A percentile compares a stretch with the other conserved stretches of the same genome.
Conservation (phyloP, 2,888 invertebrate genomes). For the Lottia scabra region DNA sequence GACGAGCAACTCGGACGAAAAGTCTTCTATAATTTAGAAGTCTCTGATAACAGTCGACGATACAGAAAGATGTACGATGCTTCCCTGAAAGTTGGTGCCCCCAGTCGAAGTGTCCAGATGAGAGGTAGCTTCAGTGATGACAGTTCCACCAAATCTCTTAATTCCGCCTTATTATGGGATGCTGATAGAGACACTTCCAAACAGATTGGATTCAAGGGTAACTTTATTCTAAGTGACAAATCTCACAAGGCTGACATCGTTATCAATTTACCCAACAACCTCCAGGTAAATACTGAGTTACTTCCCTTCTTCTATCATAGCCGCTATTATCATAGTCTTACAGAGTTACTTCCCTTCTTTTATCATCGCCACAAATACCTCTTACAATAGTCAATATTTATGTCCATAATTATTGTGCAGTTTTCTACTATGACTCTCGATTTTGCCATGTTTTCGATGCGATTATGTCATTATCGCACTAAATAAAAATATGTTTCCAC, state of each 20-base stretch:
- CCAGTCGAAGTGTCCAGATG: slow-evolving; percentile 33
- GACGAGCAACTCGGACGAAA: slow-evolving; percentile 22
- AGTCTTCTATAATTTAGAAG: slow-evolving; percentile 18
- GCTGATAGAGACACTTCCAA: slow-evolving; percentile 44
- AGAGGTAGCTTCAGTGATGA: slow-evolving; percentile 26
- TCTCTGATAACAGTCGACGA: slow-evolving; percentile 23
- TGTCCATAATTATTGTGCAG: not conserved
- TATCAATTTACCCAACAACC: slow-evolving; percentile 40
- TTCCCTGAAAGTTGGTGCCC: slow-evolving; percentile 36
- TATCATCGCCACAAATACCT: too few species aligned
- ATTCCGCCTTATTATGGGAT: slow-evolving; percentile 47
- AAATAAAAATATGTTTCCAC: too few species aligned
- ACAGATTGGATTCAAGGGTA: slow-evolving; percentile 34
- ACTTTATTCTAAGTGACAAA: slow-evolving; percentile 26
- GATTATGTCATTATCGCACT: too few species aligned
- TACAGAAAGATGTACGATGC: slow-evolving; percentile 25
- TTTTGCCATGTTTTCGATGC: too few species aligned
- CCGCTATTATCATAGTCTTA: not conserved
- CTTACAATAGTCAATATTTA: too few species aligned
- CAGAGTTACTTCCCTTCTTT: too few species aligned
- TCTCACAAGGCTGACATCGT: slow-evolving; percentile 36
- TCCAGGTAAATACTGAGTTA: slow-evolving; percentile 35
- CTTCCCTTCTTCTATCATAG: not conserved
- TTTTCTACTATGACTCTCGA: too few species aligned
- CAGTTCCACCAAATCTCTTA: slow-evolving; percentile 8